Evolutionary conservation across 1,140 invertebrate genomes (phyloP).

Genomic region (Rhynchophorus ferrugineus): DNA sequence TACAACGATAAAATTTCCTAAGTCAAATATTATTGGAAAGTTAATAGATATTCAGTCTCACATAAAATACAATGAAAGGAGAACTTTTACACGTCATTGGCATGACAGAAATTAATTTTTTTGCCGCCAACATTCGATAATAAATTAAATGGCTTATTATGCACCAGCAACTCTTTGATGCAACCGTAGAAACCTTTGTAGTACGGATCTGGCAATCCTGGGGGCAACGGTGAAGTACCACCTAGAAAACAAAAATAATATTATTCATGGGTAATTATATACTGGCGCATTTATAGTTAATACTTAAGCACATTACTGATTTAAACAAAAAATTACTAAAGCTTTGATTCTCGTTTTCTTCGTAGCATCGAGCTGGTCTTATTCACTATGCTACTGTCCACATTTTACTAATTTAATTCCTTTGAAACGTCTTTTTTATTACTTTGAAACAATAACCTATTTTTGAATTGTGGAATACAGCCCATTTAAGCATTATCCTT

Average conservation of each 20-base stretch:
- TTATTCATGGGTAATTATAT: slow-evolving; percentile 1
- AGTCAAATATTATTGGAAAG: slow-evolving; percentile 20
- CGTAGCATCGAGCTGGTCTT: too few relatives aligned
- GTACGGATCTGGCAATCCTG: slow-evolving; percentile 36
- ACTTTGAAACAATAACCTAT: too few relatives aligned
- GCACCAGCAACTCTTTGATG: slow-evolving; percentile 35
- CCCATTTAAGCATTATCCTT: too few relatives aligned
- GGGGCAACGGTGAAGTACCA: slow-evolving; percentile 33
- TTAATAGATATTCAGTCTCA: slow-evolving; percentile 24
- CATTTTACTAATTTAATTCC: too few relatives aligned
- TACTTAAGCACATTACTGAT: too few relatives aligned
- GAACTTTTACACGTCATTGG: slow-evolving; percentile 37
- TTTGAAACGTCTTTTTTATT: too few relatives aligned
- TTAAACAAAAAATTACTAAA: too few relatives aligned
- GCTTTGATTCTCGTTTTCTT: too few relatives aligned
- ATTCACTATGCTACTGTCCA: too few relatives aligned
- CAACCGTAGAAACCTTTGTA: slow-evolving; percentile 40
- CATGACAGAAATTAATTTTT: slow-evolving; percentile 37
- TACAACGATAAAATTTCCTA: slow-evolving; percentile 19
- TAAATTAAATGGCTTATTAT: slow-evolving; percentile 36
- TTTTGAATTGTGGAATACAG: too few relatives aligned
- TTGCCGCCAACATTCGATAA: slow-evolving; percentile 32
- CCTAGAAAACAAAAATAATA: slow-evolving; percentile 26
- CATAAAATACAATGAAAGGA: slow-evolving; percentile 20
- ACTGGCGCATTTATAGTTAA: too few relatives aligned